phyloP scores from a whole-genome alignment of 2,888 invertebrate genomes.

The Temnothorax unifasciatus region DNA sequence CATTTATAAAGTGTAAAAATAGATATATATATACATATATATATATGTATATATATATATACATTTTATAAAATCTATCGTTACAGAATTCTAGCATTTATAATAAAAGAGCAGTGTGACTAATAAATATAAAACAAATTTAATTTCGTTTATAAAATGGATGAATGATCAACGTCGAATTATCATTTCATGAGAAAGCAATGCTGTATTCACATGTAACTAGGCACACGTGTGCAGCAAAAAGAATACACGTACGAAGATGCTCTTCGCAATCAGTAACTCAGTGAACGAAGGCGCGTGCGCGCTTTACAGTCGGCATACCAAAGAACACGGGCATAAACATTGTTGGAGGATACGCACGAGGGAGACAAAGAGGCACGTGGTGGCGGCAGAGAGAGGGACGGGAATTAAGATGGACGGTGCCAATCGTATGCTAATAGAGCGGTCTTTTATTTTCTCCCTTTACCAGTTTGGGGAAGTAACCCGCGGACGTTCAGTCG shows the following conservation, averaged over 20 bases:
- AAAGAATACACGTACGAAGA: conserved; percentile 72
- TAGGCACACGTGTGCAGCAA: conserved; percentile 46
- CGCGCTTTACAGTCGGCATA: conserved; percentile 82
- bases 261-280: conserved; percentile 56
- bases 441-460: conserved; percentile 78
- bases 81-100: neutral
- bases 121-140: neutral
- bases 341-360: conserved; percentile 82
- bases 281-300: conserved; percentile 79
- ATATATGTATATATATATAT: too few relatives aligned
- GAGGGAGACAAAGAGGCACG: conserved; percentile 73
- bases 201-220: conserved; percentile 36
- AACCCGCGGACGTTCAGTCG: conserved; percentile 72
- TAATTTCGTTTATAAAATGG: neutral
- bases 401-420: conserved; percentile 83
- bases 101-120: neutral
- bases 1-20: neutral
- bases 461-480: conserved; percentile 76
- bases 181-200: conserved; percentile 5
- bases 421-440: conserved; percentile 86
- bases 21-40: too few relatives aligned
- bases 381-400: conserved; percentile 55
- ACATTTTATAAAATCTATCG: neutral
- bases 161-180: neutral
- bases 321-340: conserved; percentile 84